Evolutionary conservation across 1,140 invertebrate species (phyloP).

Genomic region (Pseudomyrmex dendroicus): DNA sequence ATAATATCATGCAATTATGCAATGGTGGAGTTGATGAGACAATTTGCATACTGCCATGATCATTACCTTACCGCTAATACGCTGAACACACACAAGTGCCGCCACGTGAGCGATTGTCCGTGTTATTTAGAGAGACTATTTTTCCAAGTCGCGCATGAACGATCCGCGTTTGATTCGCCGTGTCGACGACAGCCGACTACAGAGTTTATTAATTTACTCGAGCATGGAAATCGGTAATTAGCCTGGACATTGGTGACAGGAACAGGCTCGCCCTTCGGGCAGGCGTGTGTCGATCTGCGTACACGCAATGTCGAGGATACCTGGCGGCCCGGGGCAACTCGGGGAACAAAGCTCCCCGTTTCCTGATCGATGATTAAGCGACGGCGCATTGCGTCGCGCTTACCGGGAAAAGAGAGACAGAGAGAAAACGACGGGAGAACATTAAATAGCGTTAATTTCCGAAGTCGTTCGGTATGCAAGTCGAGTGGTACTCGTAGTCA

Average conservation of each 20-base stretch:
- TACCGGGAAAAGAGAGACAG: neutral
- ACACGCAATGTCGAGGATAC: slow-evolving; percentile 61
- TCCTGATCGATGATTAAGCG: slow-evolving; percentile 62
- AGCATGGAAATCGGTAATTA: slow-evolving; percentile 84
- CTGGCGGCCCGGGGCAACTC: slow-evolving; percentile 63
- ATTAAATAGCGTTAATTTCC: slow-evolving; percentile 35
- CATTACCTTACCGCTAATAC: slow-evolving; percentile 53
- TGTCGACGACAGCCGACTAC: slow-evolving; percentile 79
- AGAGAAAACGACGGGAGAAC: neutral
- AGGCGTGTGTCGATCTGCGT: slow-evolving; percentile 72
- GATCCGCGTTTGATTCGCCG: slow-evolving; percentile 64
- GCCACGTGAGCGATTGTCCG: slow-evolving; percentile 65
- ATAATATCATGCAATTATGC: slow-evolving; percentile 31
- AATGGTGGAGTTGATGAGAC: slow-evolving; percentile 32
- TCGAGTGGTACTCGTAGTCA: neutral
- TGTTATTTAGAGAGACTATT: slow-evolving; percentile 49
- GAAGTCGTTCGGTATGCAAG: neutral
- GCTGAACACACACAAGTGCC: slow-evolving; percentile 33
- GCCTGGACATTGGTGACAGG: slow-evolving; percentile 83
- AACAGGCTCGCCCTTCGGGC: slow-evolving; percentile 82
- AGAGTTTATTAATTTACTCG: slow-evolving; percentile 85
- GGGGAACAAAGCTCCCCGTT: slow-evolving; percentile 65
- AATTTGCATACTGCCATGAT: slow-evolving; percentile 61
- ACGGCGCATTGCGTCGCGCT: slow-evolving; percentile 26
- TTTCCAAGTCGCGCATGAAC: slow-evolving; percentile 68